These are phyloP conservation scores for Ganaspis brasiliensis DNA, from an alignment of 2,888 invertebrate genomes.

Conservation along the genomic window DNA sequence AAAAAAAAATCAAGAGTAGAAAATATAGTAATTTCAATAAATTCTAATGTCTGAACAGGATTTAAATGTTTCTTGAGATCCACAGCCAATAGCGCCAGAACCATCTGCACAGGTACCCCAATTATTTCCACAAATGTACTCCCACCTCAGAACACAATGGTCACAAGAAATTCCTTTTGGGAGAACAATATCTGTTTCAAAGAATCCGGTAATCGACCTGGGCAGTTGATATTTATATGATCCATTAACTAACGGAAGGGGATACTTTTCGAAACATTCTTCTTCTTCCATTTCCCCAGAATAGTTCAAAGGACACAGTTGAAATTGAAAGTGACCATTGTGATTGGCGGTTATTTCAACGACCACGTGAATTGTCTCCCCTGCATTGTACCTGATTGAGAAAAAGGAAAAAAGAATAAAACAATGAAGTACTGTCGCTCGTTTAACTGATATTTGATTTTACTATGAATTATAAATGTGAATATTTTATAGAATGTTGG, in stretches of 20 bases:
- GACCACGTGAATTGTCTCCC: constrained; percentile 70
- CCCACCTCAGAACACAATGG: constrained; percentile 83
- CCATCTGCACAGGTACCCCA: constrained; percentile 81
- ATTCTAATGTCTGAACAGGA: constrained; percentile 81
- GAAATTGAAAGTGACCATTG: constrained; percentile 81
- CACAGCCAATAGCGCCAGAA: constrained; percentile 79
- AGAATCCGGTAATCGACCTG: constrained; percentile 60
- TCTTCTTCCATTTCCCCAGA: constrained; percentile 80
- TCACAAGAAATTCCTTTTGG: constrained; percentile 81
- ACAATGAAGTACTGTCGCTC: no score
- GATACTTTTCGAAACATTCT: constrained; percentile 81
- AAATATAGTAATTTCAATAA: not conserved
- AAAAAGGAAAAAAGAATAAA: constrained; percentile 4
- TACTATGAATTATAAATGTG: no score
- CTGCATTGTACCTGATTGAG: constrained; percentile 73
- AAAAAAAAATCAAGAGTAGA: no score
- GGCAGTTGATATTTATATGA: constrained; percentile 68
- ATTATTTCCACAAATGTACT: constrained; percentile 82
- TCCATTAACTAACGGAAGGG: constrained; percentile 75
- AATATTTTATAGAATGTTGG: no score
- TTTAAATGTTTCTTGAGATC: constrained; percentile 82
- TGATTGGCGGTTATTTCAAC: constrained; percentile 81
- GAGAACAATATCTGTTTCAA: constrained; percentile 73
- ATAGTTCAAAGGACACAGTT: constrained; percentile 81
- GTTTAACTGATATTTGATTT: no score